A percentile compares a stretch with the other conserved stretches of the same genome.
Conservation (phyloP, 2,113 vertebrate species). For the Sturnus vulgaris region DNA sequence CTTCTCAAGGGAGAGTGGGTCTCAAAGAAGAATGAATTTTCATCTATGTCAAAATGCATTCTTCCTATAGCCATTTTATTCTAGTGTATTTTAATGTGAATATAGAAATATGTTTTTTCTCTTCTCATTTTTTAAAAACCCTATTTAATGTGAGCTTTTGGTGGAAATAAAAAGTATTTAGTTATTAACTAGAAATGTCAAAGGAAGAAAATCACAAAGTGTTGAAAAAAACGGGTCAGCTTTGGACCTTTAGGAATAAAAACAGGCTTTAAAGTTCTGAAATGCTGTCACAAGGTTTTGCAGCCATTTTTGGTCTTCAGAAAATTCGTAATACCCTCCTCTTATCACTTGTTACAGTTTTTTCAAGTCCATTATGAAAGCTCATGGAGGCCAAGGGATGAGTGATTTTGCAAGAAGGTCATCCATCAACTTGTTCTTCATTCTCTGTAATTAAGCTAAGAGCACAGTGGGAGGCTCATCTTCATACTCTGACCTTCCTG, state of each 20-base stretch:
- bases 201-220: neutral
- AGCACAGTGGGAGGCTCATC: constrained; percentile 29
- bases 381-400: neutral
- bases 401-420: constrained; percentile 3
- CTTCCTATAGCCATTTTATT: neutral
- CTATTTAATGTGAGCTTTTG: neutral
- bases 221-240: neutral
- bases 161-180: neutral
- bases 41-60: neutral
- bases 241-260: neutral
- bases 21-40: neutral
- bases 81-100: neutral
- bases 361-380: neutral
- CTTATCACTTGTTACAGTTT: neutral
- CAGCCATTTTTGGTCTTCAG: neutral
- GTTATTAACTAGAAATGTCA: neutral
- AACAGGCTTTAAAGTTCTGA: neutral
- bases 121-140: neutral
- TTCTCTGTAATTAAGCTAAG: constrained; percentile 25
- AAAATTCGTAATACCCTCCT: neutral
- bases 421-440: constrained; percentile 17
- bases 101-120: neutral
- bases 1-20: neutral
- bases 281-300: neutral
- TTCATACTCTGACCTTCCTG: constrained; percentile 29